phyloP scores from a whole-genome alignment of 2,113 vertebrate genomes.

The Cathartes aura region DNA sequence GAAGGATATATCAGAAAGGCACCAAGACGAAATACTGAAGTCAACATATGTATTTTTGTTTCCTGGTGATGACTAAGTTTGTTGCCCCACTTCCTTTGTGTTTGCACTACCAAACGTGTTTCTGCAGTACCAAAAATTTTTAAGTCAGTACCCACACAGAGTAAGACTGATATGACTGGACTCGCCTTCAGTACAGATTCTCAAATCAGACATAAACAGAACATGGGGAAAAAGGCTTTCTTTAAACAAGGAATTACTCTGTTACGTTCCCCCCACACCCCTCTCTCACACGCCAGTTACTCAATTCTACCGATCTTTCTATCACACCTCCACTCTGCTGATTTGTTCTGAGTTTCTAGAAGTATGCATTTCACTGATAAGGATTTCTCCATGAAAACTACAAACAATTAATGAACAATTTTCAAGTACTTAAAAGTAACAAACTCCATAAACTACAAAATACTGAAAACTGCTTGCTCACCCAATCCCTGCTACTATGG shows the following conservation, averaged over 20 bases:
- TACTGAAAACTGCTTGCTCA: not conserved
- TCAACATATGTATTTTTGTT: not conserved
- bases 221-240: not conserved
- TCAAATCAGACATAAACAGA: not conserved
- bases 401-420: not conserved
- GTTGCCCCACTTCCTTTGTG: not conserved
- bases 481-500: not conserved
- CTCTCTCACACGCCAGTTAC: not conserved
- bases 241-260: not conserved
- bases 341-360: not conserved
- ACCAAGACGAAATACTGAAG: not conserved
- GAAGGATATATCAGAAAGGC: not conserved
- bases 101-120: not conserved
- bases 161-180: not conserved
- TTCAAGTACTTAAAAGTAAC: not conserved
- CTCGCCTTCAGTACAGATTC: not conserved
- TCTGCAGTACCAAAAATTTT: not conserved
- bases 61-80: not conserved
- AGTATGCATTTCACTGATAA: not conserved
- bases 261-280: rapidly evolving
- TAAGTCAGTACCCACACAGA: not conserved
- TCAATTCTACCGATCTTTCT: not conserved
- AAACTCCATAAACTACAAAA: not conserved
- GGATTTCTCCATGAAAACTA: not conserved
- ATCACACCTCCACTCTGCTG: not conserved